Evolutionary conservation across 2,113 vertebrate species (phyloP).

Genomic region (Eretmochelys imbricata): DNA sequence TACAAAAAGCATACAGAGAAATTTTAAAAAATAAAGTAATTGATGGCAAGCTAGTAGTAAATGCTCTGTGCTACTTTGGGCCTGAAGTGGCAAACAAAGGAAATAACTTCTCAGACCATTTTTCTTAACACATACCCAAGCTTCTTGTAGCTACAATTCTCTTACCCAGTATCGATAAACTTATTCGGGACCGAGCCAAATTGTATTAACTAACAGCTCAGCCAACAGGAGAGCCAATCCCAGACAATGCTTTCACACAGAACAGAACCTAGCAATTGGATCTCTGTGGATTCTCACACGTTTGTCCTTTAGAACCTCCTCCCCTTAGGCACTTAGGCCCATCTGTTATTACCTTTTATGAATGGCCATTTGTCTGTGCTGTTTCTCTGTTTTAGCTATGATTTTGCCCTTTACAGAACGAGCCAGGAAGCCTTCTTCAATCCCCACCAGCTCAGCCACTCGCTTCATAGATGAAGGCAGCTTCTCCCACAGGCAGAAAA

Average conservation of each 20-base stretch:
- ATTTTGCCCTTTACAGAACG: constrained; percentile 92
- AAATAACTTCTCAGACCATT: not conserved
- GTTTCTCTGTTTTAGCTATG: constrained; percentile 91
- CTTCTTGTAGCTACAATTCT: not conserved
- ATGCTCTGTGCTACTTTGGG: not conserved
- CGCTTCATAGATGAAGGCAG: constrained; percentile 93
- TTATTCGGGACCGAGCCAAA: not conserved
- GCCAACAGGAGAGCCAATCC: not conserved
- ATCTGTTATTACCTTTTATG: constrained; percentile 89
- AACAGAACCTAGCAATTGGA: not conserved
- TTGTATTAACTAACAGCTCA: not conserved
- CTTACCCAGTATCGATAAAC: not conserved
- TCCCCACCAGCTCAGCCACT: constrained; percentile 95
- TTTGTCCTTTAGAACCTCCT: not conserved
- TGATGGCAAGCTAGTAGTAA: not conserved
- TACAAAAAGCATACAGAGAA: constrained; percentile 16
- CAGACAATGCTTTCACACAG: not conserved
- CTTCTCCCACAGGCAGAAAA: constrained; percentile 96
- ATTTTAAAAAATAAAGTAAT: not conserved
- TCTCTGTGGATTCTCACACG: not conserved
- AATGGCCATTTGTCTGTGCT: constrained; percentile 93
- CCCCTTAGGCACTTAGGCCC: not conserved
- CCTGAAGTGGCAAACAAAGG: not conserved
- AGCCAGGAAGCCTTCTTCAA: constrained; percentile 95
- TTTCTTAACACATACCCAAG: not conserved